Conservation (phyloP, 2,113 vertebrate species). For the Embiotoca jacksoni region DNA sequence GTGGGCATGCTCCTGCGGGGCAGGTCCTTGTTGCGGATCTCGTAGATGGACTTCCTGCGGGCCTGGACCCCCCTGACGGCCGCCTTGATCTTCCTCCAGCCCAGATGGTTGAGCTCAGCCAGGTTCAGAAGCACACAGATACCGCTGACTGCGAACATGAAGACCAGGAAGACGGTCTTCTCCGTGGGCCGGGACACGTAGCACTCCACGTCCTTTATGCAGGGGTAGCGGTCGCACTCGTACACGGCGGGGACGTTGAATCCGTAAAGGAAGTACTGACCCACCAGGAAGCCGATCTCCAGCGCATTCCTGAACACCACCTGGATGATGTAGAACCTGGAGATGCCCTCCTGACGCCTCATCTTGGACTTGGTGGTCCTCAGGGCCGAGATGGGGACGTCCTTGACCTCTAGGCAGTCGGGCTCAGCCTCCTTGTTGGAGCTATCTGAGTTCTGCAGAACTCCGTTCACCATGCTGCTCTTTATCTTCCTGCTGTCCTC, state of each 20-base stretch:
- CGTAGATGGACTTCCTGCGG: slow-evolving; percentile 93
- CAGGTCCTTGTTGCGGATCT: slow-evolving; percentile 93
- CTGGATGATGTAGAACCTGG: slow-evolving; percentile 94
- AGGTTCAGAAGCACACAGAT: slow-evolving; percentile 93
- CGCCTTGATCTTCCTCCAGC: slow-evolving; percentile 94
- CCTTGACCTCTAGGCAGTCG: slow-evolving; percentile 91
- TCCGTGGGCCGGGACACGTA: slow-evolving; percentile 81
- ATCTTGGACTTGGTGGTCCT: slow-evolving; percentile 92
- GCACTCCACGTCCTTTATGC: slow-evolving; percentile 94
- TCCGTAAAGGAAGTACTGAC: slow-evolving; percentile 93
- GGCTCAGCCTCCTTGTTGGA: slow-evolving; percentile 90
- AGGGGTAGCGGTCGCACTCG: slow-evolving; percentile 93
- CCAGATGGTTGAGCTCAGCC: slow-evolving; percentile 93
- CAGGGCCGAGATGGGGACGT: slow-evolving; percentile 85
- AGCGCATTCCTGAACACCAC: slow-evolving; percentile 95
- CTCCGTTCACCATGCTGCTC: slow-evolving; percentile 91
- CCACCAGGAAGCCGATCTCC: slow-evolving; percentile 93
- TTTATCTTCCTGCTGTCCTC: slow-evolving; percentile 92
- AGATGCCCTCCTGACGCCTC: slow-evolving; percentile 93
- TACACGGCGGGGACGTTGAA: slow-evolving; percentile 93
- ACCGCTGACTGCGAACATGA: slow-evolving; percentile 95
- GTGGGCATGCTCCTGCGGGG: slow-evolving; percentile 92
- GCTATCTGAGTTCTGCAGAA: slow-evolving; percentile 93
- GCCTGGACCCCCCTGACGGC: slow-evolving; percentile 92
- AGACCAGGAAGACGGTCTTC: slow-evolving; percentile 92